Base-by-base conservation (phyloP, 2,888 invertebrate genomes). In the Synergus laeviventris region DNA sequence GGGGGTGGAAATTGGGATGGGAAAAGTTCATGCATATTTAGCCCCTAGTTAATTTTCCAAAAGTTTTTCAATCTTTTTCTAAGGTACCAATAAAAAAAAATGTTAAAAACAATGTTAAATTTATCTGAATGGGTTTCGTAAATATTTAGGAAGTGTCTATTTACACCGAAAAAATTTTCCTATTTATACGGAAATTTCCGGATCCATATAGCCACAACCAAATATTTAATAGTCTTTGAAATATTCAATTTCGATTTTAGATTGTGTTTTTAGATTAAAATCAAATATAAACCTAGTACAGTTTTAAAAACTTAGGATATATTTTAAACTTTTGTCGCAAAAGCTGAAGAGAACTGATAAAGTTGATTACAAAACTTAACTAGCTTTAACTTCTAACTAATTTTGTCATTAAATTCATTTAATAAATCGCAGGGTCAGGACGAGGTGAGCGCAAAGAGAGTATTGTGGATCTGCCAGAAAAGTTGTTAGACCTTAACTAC, bases 361-460 rank as follows among this genome's bases (percentile, higher is more conserved):
- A 45, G 16, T 24, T 42, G n/a, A n/a, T 18, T n/a, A 38, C 38
- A 18, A 24, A 59, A 59, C 24, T 59, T 76, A 56, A 75, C 73
- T 60, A 18, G 11, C 49, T 75, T 73, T 78, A 80, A 78, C 54
- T 78, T 14, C 54, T 54, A 16, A 76, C 76, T 79, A 73, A 76
- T 84, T 82, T 82, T 76, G 16, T 62, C 54, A 31, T 31, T 62
- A 45, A 36, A 56, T 45, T 74, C 54, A 1, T 31, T 70, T 18
- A 49, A 73, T 73, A 76, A 73, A 70, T 82, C 76, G 62, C 62
- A n/a, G 82, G 84, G 83, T 73, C 82, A 89, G 90, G 89, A 83
- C 90, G 92, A 90, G 91, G 92, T 84, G 90, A 90, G 82, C 92
- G 94, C 81, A 94, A 94, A 88, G 93, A 92, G 84, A 94, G 94